These are phyloP conservation scores for Melolontha melolontha DNA, from an alignment of 2,888 invertebrate genomes.

Conservation along the genomic window DNA sequence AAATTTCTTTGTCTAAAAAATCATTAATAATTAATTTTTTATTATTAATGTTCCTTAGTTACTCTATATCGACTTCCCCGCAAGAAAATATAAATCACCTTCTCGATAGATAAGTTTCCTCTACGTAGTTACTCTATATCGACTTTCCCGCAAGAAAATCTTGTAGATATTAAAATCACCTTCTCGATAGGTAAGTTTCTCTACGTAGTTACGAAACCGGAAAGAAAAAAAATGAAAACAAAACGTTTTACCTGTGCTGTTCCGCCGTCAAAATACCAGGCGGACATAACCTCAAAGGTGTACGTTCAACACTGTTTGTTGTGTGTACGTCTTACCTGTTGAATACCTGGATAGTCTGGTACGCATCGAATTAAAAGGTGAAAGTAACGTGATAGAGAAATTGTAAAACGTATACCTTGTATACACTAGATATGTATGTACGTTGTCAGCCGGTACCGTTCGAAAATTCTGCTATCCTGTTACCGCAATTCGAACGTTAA, in stretches of 20 bases:
- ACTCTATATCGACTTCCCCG: too few relatives aligned
- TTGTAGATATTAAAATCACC: too few relatives aligned
- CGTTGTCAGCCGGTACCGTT: conserved; percentile 9
- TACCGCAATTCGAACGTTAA: conserved; percentile 59
- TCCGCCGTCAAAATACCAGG: conserved; percentile 55
- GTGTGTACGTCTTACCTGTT: conserved; percentile 48
- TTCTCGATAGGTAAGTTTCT: too few relatives aligned
- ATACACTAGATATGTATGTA: too few relatives aligned
- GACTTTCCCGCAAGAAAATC: too few relatives aligned
- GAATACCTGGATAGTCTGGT: conserved; percentile 36
- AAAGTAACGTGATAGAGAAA: conserved; percentile 49
- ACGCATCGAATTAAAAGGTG: conserved; percentile 44
- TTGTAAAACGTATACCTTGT: not conserved
- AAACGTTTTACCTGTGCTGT: conserved; percentile 57
- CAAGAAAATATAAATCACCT: too few relatives aligned
- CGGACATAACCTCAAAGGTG: conserved; percentile 51
- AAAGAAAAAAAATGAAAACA: conserved; percentile 46
- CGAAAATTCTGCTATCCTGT: conserved; percentile 55
- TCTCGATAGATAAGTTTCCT: too few relatives aligned
- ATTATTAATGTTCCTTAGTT: too few relatives aligned
- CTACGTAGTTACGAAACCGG: not conserved
- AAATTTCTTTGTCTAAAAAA: too few relatives aligned
- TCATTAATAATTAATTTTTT: too few relatives aligned
- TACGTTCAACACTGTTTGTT: conserved; percentile 45
- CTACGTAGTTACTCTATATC: too few relatives aligned